Conservation (phyloP, 2,113 vertebrate species). For the Genyomyrus donnyi region DNA sequence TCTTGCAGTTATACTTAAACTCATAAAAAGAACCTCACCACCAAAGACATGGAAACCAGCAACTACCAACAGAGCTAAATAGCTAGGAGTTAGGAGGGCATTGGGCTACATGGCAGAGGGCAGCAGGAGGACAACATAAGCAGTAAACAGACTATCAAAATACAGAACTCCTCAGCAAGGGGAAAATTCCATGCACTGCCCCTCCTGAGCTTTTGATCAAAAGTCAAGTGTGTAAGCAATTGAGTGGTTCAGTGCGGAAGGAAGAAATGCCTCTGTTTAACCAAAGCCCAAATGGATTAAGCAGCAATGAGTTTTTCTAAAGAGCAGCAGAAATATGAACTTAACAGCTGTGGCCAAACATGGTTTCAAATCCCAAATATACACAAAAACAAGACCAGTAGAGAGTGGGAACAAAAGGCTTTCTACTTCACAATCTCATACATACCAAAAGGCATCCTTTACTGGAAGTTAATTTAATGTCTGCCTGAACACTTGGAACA, state of each 20-base stretch:
- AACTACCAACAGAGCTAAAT: not conserved
- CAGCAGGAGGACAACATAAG: not conserved
- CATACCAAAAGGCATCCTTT: not conserved
- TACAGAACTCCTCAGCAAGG: not conserved
- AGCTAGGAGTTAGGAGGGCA: not conserved
- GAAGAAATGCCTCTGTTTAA: constrained; percentile 33
- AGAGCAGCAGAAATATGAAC: constrained; percentile 29
- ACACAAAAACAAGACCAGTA: not conserved
- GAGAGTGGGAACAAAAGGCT: not conserved
- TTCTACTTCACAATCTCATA: not conserved
- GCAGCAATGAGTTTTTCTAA: constrained; percentile 33
- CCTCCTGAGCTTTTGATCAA: not conserved
- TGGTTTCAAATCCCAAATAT: constrained; percentile 33
- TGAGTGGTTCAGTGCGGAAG: constrained; percentile 16
- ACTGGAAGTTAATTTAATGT: not conserved
- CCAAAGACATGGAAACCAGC: not conserved
- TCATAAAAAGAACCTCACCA: not conserved
- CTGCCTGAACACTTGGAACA: not conserved
- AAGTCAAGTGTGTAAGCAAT: not conserved
- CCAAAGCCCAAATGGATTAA: constrained; percentile 42
- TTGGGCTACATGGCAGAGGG: not conserved
- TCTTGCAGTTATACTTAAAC: not conserved
- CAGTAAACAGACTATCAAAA: not conserved
- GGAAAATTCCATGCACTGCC: not conserved
- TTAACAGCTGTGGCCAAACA: constrained; percentile 32